Conservation (phyloP, 2,888 invertebrate species). For the Ectemnius continuus region DNA sequence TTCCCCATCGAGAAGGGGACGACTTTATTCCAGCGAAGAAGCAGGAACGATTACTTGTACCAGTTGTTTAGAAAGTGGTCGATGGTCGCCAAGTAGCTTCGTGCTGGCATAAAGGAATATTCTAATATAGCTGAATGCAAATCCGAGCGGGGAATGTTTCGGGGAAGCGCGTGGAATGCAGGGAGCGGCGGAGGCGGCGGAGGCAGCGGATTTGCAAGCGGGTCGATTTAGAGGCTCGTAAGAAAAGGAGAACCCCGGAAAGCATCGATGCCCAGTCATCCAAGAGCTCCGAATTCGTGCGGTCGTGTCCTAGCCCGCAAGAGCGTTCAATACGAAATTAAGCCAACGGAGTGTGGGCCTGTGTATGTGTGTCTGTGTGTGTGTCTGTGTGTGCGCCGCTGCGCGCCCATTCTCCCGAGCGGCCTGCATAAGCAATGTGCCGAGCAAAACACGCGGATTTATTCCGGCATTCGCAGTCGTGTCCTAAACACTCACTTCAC, state of each 20-base stretch:
- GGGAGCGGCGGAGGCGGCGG: no score
- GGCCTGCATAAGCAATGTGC: slow-evolving; percentile 40
- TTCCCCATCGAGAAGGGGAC: slow-evolving; percentile 28
- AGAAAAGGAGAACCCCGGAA: no score
- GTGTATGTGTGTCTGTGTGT: no score
- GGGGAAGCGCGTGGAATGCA: no score
- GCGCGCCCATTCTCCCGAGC: slow-evolving; percentile 11
- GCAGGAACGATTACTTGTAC: slow-evolving; percentile 6
- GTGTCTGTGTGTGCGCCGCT: background rate
- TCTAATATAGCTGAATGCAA: no score
- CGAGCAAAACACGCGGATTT: slow-evolving; percentile 44
- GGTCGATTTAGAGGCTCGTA: no score
- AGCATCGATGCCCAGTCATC: no score
- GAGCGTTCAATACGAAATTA: slow-evolving; percentile 37
- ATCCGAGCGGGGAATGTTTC: no score
- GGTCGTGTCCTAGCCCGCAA: background rate
- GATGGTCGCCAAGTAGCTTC: no score
- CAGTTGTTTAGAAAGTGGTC: no score
- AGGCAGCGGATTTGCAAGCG: no score
- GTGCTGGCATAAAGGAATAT: no score
- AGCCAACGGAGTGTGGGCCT: slow-evolving; percentile 12
- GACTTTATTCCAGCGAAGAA: slow-evolving; percentile 41
- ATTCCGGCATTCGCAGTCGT: slow-evolving; percentile 41
- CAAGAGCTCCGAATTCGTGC: background rate
- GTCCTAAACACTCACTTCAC: slow-evolving; percentile 39